Evolutionary conservation across 2,888 invertebrate species (phyloP).

Genomic region (Octonoba sinensis): DNA sequence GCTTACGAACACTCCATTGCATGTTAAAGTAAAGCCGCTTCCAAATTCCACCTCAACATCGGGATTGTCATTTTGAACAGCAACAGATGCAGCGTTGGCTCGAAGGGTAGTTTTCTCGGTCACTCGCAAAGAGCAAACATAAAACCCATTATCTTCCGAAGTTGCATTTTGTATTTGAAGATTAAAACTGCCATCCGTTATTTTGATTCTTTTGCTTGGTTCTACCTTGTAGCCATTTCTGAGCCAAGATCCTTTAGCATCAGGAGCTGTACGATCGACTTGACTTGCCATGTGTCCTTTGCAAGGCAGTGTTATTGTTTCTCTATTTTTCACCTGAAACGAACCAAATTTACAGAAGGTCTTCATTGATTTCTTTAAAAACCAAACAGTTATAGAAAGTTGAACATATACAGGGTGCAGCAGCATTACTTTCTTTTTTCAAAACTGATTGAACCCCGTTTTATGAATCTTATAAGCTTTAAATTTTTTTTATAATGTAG

Average conservation of each 20-base stretch:
- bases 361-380: too few species aligned
- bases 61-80: slow-evolving; percentile 21
- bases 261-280: not conserved
- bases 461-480: too few species aligned
- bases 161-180: not conserved
- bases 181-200: not conserved
- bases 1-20: slow-evolving; percentile 7
- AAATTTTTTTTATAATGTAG: too few species aligned
- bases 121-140: slow-evolving; percentile 3
- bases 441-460: too few species aligned
- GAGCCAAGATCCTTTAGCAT: slow-evolving; percentile 19
- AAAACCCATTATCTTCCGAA: slow-evolving; percentile 14
- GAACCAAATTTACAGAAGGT: not conserved
- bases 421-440: too few species aligned
- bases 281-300: not conserved
- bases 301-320: slow-evolving; percentile 15
- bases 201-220: not conserved
- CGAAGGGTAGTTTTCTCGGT: not conserved
- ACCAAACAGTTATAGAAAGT: too few species aligned
- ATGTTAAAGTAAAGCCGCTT: not conserved
- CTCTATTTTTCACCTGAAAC: slow-evolving; percentile 20
- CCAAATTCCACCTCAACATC: not conserved
- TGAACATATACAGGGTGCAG: too few species aligned
- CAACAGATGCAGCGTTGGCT: slow-evolving; percentile 3
- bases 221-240: slow-evolving; percentile 6